Base-by-base conservation (phyloP, 2,888 invertebrate species). In the Acanthococcus lagerstroemiae region DNA sequence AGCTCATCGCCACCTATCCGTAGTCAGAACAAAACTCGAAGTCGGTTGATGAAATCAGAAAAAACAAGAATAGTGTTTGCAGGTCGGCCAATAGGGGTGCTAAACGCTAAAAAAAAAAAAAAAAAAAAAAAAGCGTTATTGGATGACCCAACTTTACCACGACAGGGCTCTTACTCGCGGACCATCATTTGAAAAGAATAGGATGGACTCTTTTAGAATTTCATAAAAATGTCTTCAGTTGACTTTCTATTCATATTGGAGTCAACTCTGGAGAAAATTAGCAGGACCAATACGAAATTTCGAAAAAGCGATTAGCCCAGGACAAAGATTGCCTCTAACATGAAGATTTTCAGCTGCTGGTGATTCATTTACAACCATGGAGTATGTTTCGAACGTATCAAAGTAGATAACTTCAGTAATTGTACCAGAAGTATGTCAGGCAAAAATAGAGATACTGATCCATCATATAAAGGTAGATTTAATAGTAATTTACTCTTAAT, bases 401-500 rank as follows among this genome's bases (percentile, higher is more conserved):
- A 69, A 69, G 52, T 67, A 67, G 65, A 45, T 45, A 44, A 68
- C 68, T 50, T 69, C 68, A 21, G 27, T 26, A 30, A 52, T 69
- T 19, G 27, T 69, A 27, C 68, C 69, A 24, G 56, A 58, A 61
- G 69, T 69, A n/a, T 67, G 69, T 45, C 67, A 70, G 56, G 69
- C 68, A 24, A 58, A 69, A 58, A 60, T 68, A 44, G 66, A 58
- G 52, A 61, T 48, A 9, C 57, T 69, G 26, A 48, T 54, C 52
- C 63, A 27, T 69, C 60, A 37, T 56, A 22, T 44, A 9, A 6
- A 37, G 12, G 37, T 37, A 37, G 7, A 15, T 37, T 37, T 37
- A 37, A 37, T 37, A 6, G 7, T 9, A 9, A 9, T 37, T 37
- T 37, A 6, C 7, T 37, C 15, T 37, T 9, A 37, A 37, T 37